Base-by-base conservation (phyloP, 2,113 vertebrate genomes). In the Aegotheles bennettii region DNA sequence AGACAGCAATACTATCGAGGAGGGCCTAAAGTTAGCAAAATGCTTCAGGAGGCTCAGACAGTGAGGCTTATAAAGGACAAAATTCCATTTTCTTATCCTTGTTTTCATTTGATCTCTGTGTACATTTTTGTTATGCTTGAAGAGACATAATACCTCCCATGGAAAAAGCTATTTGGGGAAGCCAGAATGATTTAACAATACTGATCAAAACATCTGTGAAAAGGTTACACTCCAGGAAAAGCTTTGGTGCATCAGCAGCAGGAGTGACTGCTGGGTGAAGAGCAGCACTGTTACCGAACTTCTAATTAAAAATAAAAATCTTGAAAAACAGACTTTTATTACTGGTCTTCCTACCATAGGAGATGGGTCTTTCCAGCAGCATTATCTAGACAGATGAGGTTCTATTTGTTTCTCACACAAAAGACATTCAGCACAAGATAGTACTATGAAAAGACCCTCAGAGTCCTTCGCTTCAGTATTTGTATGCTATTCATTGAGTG, bases 271-370 rank as follows among this genome's bases (percentile, higher is more conserved):
- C 29, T 64, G 29, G 14, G 19, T 78, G 24, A 96, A 94, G 57
- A 93, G 40, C 73, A 90, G 63, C 24, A 3, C 61, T 51, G 42
- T 71, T 92, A 84, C 26, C 92, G 53, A 79, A 59, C 59, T 91
- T 63, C 78, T 95, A 95, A 97, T 96, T 97, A 94, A 97, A 97
- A 96, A 6, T 42, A 93, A 96, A 94, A 89, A 74, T 70, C 83
- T 40, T 85, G 60, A 74, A 95, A 96, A 94, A 59, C 1, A 31
- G 69, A 89, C 68, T 93, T 79, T 91, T 85, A 68, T 83, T 94
- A 83, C 89, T 78, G 35, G 57, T 71, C 45, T 91, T 79, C 42
- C 67, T 85, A 91, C 73, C 64, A 87, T n/a, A 89, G 67, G 79
- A 94, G 90, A 96, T n/a, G 4, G 43, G 88, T 89, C 35, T 56